Conservation (phyloP, 2,113 vertebrate genomes). For the Poeciliopsis turrubarensis region DNA sequence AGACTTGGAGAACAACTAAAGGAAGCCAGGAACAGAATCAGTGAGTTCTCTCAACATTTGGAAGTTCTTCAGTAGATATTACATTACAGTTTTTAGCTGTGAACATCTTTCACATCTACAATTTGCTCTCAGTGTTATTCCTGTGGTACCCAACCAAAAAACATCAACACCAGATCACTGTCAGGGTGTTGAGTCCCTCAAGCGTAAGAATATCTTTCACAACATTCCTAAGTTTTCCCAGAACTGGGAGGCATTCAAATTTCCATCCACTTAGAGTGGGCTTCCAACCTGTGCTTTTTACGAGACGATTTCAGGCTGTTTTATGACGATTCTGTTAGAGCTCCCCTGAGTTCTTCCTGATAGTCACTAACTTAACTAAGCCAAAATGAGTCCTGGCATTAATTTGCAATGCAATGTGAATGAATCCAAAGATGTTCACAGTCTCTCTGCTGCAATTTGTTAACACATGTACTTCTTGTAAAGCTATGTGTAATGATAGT, state of each 20-base stretch:
- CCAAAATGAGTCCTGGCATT: constrained; percentile 31
- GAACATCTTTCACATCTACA: constrained; percentile 15
- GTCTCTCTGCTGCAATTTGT: constrained; percentile 7
- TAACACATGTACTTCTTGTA: neutral
- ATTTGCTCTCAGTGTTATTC: constrained; percentile 1
- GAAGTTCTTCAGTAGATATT: constrained; percentile 4
- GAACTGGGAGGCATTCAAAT: constrained; percentile 42
- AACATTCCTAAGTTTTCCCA: constrained; percentile 69
- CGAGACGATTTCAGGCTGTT: constrained; percentile 52
- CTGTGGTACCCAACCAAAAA: constrained; percentile 31
- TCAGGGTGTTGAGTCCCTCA: constrained; percentile 40
- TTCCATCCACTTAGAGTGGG: constrained; percentile 41
- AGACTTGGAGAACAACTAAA: constrained; percentile 85
- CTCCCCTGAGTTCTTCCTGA: constrained; percentile 45
- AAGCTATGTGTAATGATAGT: neutral
- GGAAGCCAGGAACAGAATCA: constrained; percentile 84
- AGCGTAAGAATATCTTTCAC: constrained; percentile 55
- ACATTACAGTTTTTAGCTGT: constrained; percentile 22
- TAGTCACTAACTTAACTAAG: constrained; percentile 21
- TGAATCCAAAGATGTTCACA: constrained; percentile 1
- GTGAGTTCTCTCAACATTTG: constrained; percentile 80
- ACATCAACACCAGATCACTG: constrained; percentile 32
- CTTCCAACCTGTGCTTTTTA: constrained; percentile 60
- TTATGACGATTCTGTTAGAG: constrained; percentile 56
- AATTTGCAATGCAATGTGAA: constrained; percentile 7